These are phyloP conservation scores for Chrysolina haemoptera DNA, from an alignment of 2,888 invertebrate species.

Conservation along the genomic window DNA sequence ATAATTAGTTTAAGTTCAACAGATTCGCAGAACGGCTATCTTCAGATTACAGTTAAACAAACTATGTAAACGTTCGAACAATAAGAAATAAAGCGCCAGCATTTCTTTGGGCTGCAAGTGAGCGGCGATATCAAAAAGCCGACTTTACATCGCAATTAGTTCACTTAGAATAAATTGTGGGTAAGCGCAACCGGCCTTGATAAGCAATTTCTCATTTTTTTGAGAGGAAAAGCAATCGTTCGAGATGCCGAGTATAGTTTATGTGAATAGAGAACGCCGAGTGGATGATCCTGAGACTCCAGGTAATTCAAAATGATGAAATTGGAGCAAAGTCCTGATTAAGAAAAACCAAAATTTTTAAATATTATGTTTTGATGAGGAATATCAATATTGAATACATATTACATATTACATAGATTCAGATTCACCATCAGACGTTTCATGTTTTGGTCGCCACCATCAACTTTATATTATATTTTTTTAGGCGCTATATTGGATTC, in stretches of 20 bases:
- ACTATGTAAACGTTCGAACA: slow-evolving; percentile 7
- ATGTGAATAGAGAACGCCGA: not conserved
- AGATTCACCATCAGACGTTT: no score
- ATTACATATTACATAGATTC: no score
- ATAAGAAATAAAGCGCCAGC: slow-evolving; percentile 31
- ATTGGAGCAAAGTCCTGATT: no score
- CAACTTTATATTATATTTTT: no score
- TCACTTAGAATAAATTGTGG: slow-evolving; percentile 57
- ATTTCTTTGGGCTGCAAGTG: slow-evolving; percentile 42
- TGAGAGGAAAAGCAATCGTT: slow-evolving; percentile 4
- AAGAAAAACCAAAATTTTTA: no score
- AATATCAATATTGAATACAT: no score
- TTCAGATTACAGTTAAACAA: slow-evolving; percentile 46
- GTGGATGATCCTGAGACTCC: not conserved
- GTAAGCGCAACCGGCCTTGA: slow-evolving; percentile 42
- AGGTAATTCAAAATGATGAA: no score
- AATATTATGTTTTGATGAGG: no score
- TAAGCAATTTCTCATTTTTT: slow-evolving; percentile 41
- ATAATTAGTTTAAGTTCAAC: slow-evolving; percentile 54
- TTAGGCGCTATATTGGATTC: no score
- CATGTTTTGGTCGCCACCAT: no score
- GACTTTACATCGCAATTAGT: slow-evolving; percentile 59
- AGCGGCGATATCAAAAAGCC: slow-evolving; percentile 57
- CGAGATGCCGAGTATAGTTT: slow-evolving; percentile 2
- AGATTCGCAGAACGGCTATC: slow-evolving; percentile 52